Base-by-base conservation (phyloP, 2,113 vertebrate genomes). In the Alligator mississippiensis region DNA sequence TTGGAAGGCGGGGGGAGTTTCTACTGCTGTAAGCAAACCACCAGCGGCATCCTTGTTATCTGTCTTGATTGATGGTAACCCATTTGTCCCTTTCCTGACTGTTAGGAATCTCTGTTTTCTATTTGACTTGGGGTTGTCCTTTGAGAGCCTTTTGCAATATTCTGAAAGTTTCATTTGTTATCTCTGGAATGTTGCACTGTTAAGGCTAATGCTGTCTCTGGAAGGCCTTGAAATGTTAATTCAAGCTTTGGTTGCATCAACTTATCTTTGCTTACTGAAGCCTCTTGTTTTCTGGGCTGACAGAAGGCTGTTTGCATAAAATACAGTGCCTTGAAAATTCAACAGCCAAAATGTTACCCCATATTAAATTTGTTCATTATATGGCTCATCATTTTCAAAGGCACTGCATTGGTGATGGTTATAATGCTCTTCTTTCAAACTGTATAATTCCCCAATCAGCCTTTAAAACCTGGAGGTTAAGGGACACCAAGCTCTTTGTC, bases 221-320 rank as follows among this genome's bases (percentile, higher is more conserved):
- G 64, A 83, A 96, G 62, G 92, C 83, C 55, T 80, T 93, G 80
- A 93, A 93, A 90, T 82, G 27, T 60, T 83, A 85, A 94, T 89
- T 93, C 76, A 87, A 77, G 10, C 80, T 84, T 85, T 93, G 30
- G 6, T 55, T 95, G 59, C 38, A 80, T 76, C 72, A 92, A 90
- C 54, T 79, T 90, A 87, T 64, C 88, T 27, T 92, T 84, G 19
- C 38, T 94, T 82, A 4, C 54, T 80, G 38, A 77, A 68, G 78
- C 62, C 25, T 84, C 64, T 91, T 21, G 13, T 76, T 92, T 96
- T 61, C 59, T 77, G 58, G 90, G 24, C n/a, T 87, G 89, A 79
- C 75, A 92, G 66, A 91, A 91, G 24, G 21, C 14, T 87, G 59
- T 82, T 93, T 86, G 61, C 87, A 75, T 95, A 95, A 92, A 68